Conservation (phyloP, 2,797 vertebrate species). For the Danio albolineatus region DNA sequence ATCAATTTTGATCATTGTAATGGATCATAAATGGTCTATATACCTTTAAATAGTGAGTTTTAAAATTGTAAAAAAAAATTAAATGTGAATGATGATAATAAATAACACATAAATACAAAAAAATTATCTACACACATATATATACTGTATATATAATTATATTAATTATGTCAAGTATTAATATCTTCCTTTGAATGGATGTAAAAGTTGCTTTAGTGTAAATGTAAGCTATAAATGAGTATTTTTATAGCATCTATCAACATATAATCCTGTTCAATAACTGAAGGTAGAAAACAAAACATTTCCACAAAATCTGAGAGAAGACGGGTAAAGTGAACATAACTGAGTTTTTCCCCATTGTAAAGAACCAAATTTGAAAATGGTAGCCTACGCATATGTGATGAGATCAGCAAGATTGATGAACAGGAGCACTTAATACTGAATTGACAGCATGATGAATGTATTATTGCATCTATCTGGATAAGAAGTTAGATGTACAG, state of each 20-base stretch:
- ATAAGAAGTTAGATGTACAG: background rate
- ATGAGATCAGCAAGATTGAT: background rate
- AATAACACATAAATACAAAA: too few species aligned
- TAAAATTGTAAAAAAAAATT: too few species aligned
- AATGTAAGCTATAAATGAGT: background rate
- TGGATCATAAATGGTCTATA: too few species aligned
- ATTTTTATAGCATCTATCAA: background rate
- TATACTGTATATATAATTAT: too few species aligned
- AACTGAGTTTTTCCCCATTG: background rate
- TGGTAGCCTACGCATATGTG: background rate
- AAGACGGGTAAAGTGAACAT: background rate
- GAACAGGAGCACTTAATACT: background rate
- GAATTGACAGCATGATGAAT: slow-evolving; percentile 5
- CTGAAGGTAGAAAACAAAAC: too few species aligned
- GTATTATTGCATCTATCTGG: background rate
- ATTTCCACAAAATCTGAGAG: background rate
- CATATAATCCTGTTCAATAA: background rate
- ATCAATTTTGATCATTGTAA: background rate
- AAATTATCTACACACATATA: too few species aligned
- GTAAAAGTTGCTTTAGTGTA: background rate
- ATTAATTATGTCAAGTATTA: too few species aligned
- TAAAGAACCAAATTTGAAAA: background rate
- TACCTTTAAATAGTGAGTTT: too few species aligned
- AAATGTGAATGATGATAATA: too few species aligned
- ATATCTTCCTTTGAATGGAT: background rate